phyloP scores from a whole-genome alignment of 2,888 invertebrate genomes.

The Chymomyza caudatula region DNA sequence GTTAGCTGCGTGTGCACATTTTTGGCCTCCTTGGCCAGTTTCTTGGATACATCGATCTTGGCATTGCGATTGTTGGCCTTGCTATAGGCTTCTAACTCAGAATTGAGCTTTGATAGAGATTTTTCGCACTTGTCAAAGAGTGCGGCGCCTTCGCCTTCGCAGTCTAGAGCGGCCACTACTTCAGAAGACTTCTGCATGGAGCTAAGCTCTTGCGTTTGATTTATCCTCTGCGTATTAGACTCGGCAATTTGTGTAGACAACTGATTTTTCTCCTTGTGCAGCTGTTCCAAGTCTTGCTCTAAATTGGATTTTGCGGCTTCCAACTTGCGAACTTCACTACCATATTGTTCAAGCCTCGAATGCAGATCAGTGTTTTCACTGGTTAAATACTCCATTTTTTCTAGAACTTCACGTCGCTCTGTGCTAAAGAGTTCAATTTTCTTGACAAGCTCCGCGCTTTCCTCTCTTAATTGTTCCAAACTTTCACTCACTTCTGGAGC shows the following conservation, averaged over 20 bases:
- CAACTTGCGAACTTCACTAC: conserved; percentile 67
- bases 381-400: conserved; percentile 83
- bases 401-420: conserved; percentile 85
- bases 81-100: conserved; percentile 76
- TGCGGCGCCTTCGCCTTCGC: conserved; percentile 50
- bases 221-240: conserved; percentile 55
- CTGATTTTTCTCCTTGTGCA: conserved; percentile 79
- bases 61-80: conserved; percentile 75
- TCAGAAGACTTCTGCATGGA: conserved; percentile 74
- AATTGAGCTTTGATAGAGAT: conserved; percentile 71
- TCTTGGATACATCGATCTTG: conserved; percentile 76
- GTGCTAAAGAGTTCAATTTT: conserved; percentile 84
- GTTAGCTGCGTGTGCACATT: conserved; percentile 73
- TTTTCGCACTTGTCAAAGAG: conserved; percentile 74
- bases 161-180: conserved; percentile 66
- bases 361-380: conserved; percentile 81
- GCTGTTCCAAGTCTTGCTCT: conserved; percentile 74
- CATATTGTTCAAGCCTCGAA: conserved; percentile 80
- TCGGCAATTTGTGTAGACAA: conserved; percentile 60
- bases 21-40: conserved; percentile 76
- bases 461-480: conserved; percentile 81
- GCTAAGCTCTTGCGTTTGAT: conserved; percentile 71
- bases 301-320: conserved; percentile 37
- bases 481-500: conserved; percentile 80
- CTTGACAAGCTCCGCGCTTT: conserved; percentile 83